Conservation (phyloP, 2,113 vertebrate species). For the Thryonomys swinderianus region DNA sequence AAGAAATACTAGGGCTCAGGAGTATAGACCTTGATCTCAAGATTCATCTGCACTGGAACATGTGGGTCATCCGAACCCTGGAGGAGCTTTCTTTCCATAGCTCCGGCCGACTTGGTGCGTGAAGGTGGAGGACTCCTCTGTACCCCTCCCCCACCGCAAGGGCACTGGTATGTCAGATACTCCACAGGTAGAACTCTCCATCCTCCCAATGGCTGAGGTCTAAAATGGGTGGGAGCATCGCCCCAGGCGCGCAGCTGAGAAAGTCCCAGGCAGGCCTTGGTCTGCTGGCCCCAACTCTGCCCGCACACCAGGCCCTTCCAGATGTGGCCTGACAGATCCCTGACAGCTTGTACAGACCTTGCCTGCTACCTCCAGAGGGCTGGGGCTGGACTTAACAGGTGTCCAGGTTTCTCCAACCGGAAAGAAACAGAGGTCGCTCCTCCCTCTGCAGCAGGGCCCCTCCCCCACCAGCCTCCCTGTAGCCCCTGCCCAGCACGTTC, state of each 20-base stretch:
- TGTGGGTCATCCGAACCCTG: background rate
- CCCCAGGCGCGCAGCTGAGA: background rate
- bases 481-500: background rate
- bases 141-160: background rate
- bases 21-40: background rate
- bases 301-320: background rate
- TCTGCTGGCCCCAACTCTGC: background rate
- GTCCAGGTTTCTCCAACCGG: background rate
- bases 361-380: background rate
- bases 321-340: background rate
- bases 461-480: background rate
- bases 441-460: background rate
- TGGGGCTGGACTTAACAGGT: background rate
- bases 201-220: background rate
- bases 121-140: background rate
- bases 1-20: background rate
- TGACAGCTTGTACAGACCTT: slow-evolving; percentile 7
- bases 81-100: background rate
- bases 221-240: background rate
- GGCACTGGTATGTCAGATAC: background rate
- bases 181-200: background rate
- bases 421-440: background rate
- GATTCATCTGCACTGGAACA: background rate
- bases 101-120: background rate
- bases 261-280: background rate